Conservation (phyloP, 1,140 invertebrate species). For the Pseudomyrmex pallidus region DNA sequence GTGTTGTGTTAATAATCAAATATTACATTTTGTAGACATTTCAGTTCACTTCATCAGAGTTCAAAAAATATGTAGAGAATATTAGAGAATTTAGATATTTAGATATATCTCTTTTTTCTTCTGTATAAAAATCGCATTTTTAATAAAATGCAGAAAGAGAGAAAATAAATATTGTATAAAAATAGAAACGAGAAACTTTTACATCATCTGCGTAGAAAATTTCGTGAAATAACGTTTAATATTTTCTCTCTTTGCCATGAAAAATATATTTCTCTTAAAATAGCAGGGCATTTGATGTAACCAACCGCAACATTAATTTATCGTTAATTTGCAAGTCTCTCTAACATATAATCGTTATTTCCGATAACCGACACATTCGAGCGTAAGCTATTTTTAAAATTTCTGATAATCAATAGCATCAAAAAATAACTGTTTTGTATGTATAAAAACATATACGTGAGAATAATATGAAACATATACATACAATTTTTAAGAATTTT, state of each 20-base stretch:
- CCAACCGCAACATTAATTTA: not conserved
- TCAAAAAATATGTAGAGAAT: too few relatives aligned
- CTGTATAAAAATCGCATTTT: not conserved
- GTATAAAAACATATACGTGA: not conserved
- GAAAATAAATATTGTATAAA: not conserved
- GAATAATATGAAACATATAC: not conserved
- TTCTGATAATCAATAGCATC: conserved; percentile 30
- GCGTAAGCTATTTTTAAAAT: conserved; percentile 26
- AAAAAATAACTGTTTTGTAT: not conserved
- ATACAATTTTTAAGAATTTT: not conserved
- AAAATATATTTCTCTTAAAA: conserved; percentile 15
- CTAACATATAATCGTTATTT: conserved; percentile 3
- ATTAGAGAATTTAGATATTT: too few relatives aligned
- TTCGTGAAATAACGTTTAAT: not conserved
- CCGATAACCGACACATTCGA: conserved; percentile 6
- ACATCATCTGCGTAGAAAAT: not conserved
- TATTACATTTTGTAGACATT: too few relatives aligned
- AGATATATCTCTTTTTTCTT: not conserved
- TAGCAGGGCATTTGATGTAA: not conserved
- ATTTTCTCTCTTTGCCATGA: not conserved
- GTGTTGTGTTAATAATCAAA: too few relatives aligned
- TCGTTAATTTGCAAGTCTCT: conserved; percentile 13
- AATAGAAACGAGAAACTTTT: not conserved
- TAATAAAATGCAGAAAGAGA: not conserved
- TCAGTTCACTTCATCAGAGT: too few relatives aligned